Evolutionary conservation across 2,797 vertebrate species (phyloP).

Genomic region (Silurus aristotelis): DNA sequence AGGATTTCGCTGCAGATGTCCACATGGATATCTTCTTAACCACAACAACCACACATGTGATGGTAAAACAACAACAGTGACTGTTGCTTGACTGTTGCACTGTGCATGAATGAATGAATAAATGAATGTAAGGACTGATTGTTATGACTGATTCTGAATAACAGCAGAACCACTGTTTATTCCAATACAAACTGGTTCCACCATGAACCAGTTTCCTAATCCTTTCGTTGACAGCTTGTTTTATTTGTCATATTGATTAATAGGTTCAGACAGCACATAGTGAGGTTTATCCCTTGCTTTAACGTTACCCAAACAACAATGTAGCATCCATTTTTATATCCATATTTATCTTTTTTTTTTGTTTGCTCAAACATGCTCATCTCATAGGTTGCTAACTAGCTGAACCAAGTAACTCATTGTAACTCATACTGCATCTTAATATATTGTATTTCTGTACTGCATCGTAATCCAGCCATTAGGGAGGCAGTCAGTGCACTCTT

Average conservation of each 20-base stretch:
- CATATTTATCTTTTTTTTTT: too few species aligned
- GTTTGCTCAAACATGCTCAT: neutral
- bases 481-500: too few species aligned
- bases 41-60: slow-evolving; percentile 17
- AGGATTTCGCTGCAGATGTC: slow-evolving; percentile 28
- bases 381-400: neutral
- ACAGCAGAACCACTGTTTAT: neutral
- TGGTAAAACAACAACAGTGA: slow-evolving; percentile 12
- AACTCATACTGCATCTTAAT: neutral
- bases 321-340: neutral
- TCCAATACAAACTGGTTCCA: neutral
- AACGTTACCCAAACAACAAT: neutral
- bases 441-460: neutral
- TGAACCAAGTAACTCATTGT: neutral
- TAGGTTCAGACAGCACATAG: neutral
- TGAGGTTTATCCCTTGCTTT: neutral
- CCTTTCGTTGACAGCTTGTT: neutral
- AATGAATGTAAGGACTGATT: neutral
- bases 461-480: too few species aligned
- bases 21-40: slow-evolving; percentile 27
- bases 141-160: neutral
- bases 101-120: neutral
- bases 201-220: neutral
- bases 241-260: neutral
- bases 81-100: too few species aligned